These are phyloP conservation scores for Oscheius onirici DNA, from an alignment of 2,888 invertebrate genomes.

Conservation along the genomic window DNA sequence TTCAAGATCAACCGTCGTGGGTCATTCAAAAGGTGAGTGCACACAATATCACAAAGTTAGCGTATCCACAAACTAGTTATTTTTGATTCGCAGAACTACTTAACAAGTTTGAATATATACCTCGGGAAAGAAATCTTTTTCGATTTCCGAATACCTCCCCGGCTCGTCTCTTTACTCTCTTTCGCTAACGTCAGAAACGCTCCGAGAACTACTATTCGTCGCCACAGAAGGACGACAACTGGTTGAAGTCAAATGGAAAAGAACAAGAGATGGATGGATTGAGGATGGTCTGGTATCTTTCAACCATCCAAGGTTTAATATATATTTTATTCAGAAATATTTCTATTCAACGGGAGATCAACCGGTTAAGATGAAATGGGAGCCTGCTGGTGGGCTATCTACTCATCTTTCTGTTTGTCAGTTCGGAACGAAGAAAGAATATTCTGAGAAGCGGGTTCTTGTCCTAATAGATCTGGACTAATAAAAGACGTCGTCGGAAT, in stretches of 20 bases:
- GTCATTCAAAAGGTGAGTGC: slow-evolving; percentile 25
- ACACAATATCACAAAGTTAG: too few species aligned
- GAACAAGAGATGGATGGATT: slow-evolving; percentile 19
- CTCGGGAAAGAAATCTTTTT: too few species aligned
- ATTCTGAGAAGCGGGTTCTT: not conserved
- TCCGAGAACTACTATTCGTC: slow-evolving; percentile 33
- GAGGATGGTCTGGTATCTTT: slow-evolving; percentile 22
- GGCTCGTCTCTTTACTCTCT: slow-evolving; percentile 36
- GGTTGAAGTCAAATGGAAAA: slow-evolving; percentile 41
- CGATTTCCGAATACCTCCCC: slow-evolving; percentile 35
- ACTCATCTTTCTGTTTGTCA: slow-evolving; percentile 1
- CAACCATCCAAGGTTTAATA: too few species aligned
- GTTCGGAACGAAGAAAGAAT: slow-evolving; percentile 6
- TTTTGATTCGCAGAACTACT: too few species aligned
- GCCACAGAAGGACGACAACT: slow-evolving; percentile 24
- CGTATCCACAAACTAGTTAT: too few species aligned
- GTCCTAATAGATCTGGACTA: slow-evolving; percentile 3
- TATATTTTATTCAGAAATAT: slow-evolving; percentile 7
- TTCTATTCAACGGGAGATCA: slow-evolving; percentile 19
- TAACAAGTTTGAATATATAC: too few species aligned
- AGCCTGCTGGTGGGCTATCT: slow-evolving; percentile 9
- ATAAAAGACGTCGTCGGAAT: not conserved
- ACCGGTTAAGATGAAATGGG: slow-evolving; percentile 5
- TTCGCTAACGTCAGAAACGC: slow-evolving; percentile 26
- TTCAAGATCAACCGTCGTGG: slow-evolving; percentile 40